phyloP scores from a whole-genome alignment of 64 coral and sea anemone species.

The Acropora yongei region DNA sequence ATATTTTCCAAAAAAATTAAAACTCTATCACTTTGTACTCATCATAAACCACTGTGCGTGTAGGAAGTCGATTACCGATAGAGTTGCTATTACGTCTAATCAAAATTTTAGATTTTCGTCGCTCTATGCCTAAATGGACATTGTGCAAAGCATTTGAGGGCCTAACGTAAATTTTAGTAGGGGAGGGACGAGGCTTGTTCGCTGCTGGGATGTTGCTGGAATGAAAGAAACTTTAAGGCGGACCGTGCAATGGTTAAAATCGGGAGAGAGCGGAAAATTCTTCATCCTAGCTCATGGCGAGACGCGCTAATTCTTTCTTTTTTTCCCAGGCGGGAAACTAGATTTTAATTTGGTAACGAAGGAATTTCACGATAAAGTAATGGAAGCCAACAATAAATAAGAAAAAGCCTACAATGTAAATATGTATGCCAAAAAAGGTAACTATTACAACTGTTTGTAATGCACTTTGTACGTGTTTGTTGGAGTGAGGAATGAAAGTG shows the following conservation, averaged over 20 bases:
- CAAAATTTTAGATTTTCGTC: slow-evolving; percentile 19
- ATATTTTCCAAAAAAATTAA: slow-evolving; percentile 20
- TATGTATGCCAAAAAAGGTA: slow-evolving; percentile 14
- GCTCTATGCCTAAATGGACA: slow-evolving; percentile 4
- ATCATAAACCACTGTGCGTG: not conserved
- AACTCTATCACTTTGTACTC: slow-evolving; percentile 6
- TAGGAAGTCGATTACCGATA: slow-evolving; percentile 13
- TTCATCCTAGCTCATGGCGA: slow-evolving; percentile 8
- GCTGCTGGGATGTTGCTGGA: slow-evolving; percentile 5
- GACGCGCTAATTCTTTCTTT: slow-evolving; percentile 14
- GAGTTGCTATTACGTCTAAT: not conserved
- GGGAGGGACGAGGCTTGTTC: slow-evolving; percentile 14
- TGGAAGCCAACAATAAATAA: not conserved
- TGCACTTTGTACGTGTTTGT: slow-evolving; percentile 1
- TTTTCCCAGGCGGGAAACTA: not conserved
- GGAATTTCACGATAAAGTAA: slow-evolving; percentile 6
- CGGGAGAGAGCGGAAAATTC: slow-evolving; percentile 4
- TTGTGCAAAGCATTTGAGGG: not conserved
- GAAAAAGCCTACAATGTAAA: not conserved
- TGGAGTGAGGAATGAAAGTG: not conserved
- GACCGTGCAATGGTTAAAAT: not conserved
- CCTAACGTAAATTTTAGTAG: slow-evolving; percentile 14
- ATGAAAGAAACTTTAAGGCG: slow-evolving; percentile 17
- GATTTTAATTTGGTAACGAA: slow-evolving; percentile 15
- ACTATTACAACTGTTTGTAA: slow-evolving; percentile 11